A percentile compares a stretch with the other conserved stretches of the same genome.
Conservation (phyloP, 2,113 vertebrate species). For the Arizona elegans region DNA sequence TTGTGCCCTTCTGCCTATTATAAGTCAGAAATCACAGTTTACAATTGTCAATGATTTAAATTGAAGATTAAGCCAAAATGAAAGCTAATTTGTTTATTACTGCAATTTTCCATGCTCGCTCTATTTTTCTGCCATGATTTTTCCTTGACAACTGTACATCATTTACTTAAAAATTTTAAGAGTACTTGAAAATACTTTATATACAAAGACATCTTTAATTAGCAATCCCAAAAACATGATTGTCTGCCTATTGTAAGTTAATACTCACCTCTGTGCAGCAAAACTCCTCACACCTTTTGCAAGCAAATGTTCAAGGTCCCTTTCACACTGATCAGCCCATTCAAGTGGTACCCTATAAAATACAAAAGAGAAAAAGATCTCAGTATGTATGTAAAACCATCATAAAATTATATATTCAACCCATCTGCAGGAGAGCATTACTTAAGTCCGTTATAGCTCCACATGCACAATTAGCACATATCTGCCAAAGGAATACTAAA, state of each 20-base stretch:
- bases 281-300: background rate
- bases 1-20: background rate
- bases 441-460: background rate
- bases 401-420: background rate
- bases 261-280: background rate
- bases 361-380: background rate
- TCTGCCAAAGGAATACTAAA: slow-evolving; percentile 7
- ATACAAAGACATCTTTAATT: background rate
- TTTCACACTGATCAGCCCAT: slow-evolving; percentile 16
- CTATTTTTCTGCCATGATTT: background rate
- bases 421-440: background rate
- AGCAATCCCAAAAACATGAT: background rate
- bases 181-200: background rate
- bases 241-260: background rate
- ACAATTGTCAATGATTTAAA: background rate
- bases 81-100: background rate
- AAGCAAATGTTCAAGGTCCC: background rate
- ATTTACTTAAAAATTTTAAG: background rate
- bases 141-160: background rate
- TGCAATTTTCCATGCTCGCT: background rate
- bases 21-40: background rate
- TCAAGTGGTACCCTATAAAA: slow-evolving; percentile 12
- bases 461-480: background rate
- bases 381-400: background rate
- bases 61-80: background rate